Evolutionary conservation across 2,888 invertebrate genomes (phyloP), one percentile per base, ranked within the genome.

Genomic region (Amphimallon solstitiale): DNA sequence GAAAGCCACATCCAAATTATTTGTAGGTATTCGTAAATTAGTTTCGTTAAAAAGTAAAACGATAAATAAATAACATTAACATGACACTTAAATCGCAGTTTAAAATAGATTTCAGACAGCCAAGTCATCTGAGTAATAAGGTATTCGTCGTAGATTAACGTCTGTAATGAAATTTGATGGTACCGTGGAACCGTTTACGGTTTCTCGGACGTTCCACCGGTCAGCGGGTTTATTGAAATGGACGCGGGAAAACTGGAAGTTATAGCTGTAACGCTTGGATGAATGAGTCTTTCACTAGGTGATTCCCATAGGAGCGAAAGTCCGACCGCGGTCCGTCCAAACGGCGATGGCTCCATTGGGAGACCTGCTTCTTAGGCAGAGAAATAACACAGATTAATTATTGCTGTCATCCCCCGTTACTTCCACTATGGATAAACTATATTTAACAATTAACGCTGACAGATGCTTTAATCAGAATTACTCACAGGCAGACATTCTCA

Each of bases 341-440:
- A 72, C 68, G 65, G 72, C 73, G 74, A 75, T 80, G 80, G 76
- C 78, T 80, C 82, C 81, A 76, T 74, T 66, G 80, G 80, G 81
- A 80, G 69, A 71, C 70, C 73, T 72, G 72, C 79, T 80, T 80
- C 80, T 80, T 79, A 75, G 78, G 78, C 78, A 76, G 76, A 74
- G 75, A 80, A 80, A 81, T 82, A 82, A 81, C 80, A 77, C 81
- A 81, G 81, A 82, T 82, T 82, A 81, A 82, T 81, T 82, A 82
- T 77, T 75, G 77, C 80, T 79, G 82, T 81, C 82, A 82, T 79
- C 80, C 80, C 76, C 78, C 74, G 79, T 81, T 81, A 81, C 79
- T 80, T 80, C 78, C 76, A 43, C 76, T 77, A 76, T 75, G 80
- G 79, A 81, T 80, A 80, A 81, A 81, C 81, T 80, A 82, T 82